phyloP scores from a whole-genome alignment of 2,113 vertebrate species.

The Apteryx owenii region DNA sequence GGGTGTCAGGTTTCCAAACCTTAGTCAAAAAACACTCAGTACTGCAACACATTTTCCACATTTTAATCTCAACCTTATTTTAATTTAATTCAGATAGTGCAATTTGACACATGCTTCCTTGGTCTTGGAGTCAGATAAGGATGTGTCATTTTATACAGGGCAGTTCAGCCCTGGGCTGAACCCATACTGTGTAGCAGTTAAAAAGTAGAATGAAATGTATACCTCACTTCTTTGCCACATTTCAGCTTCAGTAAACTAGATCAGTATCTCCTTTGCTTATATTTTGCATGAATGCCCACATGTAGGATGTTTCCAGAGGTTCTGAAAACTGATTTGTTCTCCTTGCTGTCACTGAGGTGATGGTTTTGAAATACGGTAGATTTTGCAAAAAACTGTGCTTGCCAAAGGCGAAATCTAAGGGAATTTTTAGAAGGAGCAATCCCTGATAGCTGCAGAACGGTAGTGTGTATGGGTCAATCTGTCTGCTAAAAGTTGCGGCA shows the following conservation, averaged over 20 bases:
- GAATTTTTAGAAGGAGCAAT: not conserved
- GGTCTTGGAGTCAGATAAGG: not conserved
- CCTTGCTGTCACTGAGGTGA: not conserved
- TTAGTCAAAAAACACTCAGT: not conserved
- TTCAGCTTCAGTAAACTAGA: not conserved
- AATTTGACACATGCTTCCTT: not conserved
- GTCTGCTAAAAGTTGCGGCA: slow-evolving; percentile 22
- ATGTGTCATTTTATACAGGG: not conserved
- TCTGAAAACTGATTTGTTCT: not conserved
- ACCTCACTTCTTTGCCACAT: not conserved
- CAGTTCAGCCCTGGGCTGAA: not conserved
- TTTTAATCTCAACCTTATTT: not conserved
- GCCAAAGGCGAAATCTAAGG: not conserved
- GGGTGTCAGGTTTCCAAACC: not conserved
- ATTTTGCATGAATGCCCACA: not conserved
- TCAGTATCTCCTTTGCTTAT: not conserved
- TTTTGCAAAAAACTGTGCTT: not conserved
- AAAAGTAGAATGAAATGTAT: not conserved
- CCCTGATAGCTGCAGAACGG: not conserved
- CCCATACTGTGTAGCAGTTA: not conserved
- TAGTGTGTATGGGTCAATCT: not conserved
- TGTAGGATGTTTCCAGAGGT: not conserved
- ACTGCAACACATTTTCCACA: not conserved
- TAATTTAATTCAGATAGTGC: not conserved
- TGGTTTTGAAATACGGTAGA: not conserved